Conservation (phyloP, 2,888 invertebrate species). For the Heliconius ismenius region DNA sequence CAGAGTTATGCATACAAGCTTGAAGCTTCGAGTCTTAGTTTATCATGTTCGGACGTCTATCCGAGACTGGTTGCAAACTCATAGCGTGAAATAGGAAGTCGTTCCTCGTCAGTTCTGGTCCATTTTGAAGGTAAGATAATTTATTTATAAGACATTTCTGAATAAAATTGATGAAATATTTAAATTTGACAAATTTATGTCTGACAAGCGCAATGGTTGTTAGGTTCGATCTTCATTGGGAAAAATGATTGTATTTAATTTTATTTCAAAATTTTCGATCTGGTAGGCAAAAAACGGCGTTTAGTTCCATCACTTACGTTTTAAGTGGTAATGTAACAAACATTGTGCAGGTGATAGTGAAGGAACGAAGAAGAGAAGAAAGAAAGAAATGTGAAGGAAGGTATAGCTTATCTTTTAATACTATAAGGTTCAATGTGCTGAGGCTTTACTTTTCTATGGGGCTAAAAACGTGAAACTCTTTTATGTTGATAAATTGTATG, state of each 20-base stretch:
- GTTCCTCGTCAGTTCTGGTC: neutral
- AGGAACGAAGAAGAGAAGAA: no score
- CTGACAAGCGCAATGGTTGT: neutral
- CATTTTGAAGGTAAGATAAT: neutral
- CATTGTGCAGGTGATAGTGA: neutral
- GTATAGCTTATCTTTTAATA: no score
- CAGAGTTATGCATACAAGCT: neutral
- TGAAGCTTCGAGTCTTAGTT: neutral
- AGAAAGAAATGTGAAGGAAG: no score
- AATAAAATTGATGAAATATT: neutral
- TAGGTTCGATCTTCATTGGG: neutral
- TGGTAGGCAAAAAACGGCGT: neutral
- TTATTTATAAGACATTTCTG: neutral
- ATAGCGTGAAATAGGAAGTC: constrained; percentile 7
- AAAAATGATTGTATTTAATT: no score
- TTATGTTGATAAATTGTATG: constrained; percentile 7
- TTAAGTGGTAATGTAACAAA: neutral
- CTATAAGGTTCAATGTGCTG: no score
- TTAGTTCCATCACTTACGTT: neutral
- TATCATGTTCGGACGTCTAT: neutral
- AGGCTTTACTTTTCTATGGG: no score
- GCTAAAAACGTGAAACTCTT: no score
- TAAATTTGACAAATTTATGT: neutral
- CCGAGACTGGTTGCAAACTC: neutral
- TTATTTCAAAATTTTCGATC: neutral